Evolutionary conservation across 2,888 invertebrate species (phyloP).

Genomic region (Liopterus haemorrhoidalis): DNA sequence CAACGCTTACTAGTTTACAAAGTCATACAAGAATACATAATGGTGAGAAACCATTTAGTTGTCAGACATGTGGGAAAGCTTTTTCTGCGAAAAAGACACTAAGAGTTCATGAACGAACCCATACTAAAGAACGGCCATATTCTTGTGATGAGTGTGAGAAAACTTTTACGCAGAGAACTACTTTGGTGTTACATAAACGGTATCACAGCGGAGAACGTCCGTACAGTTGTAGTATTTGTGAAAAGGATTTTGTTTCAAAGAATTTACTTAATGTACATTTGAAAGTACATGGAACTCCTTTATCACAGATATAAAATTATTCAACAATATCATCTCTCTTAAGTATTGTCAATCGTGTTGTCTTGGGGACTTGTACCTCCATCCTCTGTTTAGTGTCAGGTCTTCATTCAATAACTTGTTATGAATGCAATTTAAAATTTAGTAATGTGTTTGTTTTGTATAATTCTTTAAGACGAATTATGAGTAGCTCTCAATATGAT

Average conservation of each 20-base stretch:
- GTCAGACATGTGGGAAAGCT: slow-evolving; percentile 24
- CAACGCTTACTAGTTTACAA: slow-evolving; percentile 22
- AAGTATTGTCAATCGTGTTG: no score
- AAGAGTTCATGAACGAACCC: slow-evolving; percentile 20
- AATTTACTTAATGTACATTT: slow-evolving; percentile 49
- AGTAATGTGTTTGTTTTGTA: no score
- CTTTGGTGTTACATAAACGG: slow-evolving; percentile 14
- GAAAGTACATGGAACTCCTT: slow-evolving; percentile 41
- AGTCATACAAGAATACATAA: slow-evolving; percentile 35
- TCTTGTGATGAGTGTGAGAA: slow-evolving; percentile 26
- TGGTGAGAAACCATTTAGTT: slow-evolving; percentile 36
- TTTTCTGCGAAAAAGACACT: slow-evolving; percentile 22
- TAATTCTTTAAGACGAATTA: no score
- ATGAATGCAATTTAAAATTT: no score
- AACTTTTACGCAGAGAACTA: slow-evolving; percentile 24
- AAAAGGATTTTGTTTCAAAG: slow-evolving; percentile 45
- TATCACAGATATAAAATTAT: no score
- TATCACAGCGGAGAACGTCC: slow-evolving; percentile 35
- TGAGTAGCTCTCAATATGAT: no score
- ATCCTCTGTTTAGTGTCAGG: no score
- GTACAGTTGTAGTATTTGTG: slow-evolving; percentile 34
- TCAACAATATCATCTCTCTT: no score
- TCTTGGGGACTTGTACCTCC: no score
- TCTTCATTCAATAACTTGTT: no score
- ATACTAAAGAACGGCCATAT: slow-evolving; percentile 25